Evolutionary conservation across 2,797 vertebrate species (phyloP), one percentile per base, ranked within the genome.

Genomic region (Sebastes oblongus): DNA sequence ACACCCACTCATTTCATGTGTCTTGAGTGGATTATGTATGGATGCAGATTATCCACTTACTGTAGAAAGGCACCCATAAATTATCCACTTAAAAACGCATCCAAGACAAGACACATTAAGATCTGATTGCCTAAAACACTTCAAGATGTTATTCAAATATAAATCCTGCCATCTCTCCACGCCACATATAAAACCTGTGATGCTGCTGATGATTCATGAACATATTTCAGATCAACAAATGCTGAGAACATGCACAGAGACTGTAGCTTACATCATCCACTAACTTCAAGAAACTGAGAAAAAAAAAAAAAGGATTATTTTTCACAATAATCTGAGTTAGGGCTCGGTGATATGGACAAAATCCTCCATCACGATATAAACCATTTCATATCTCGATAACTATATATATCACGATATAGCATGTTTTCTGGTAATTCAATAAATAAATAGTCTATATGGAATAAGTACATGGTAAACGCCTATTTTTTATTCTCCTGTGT

Each of bases 11-110:
- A 78, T 71, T 85, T 25, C 12, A 77, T 66, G 36, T 75, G 79
- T 82, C 25, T 64, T 79, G 64, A 89, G 72, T 80, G 70, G 74
- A 79, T 84, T 79, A 77, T 79, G 55, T 74, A 79, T 60, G 52
- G 64, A 70, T 74, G 46, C 10, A 7, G 58, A 82, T 89, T 85
- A 89, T 82, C 65, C 78, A 69, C 72, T 76, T 69, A 61, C 13
- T 75, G 65, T 69, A 20, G 60, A 85, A 79, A 83, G 64, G 58
- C 64, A 54, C 13, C 66, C 46, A 77, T 76, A 77, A 64, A 83
- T 86, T 68, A 83, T 77, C 68, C 59, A 85, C 76, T 83, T 64
- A 59, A 66, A 84, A 77, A 75, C 1, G 1, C 72, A 85, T 65
- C 75, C 22, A 39, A 85, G 29, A 78, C 27, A 61, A 61, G 62